Percentiles rank a stretch among this genome's conserved stretches.
Conservation (phyloP, 2,113 vertebrate species). For the Stegostoma tigrinum region DNA sequence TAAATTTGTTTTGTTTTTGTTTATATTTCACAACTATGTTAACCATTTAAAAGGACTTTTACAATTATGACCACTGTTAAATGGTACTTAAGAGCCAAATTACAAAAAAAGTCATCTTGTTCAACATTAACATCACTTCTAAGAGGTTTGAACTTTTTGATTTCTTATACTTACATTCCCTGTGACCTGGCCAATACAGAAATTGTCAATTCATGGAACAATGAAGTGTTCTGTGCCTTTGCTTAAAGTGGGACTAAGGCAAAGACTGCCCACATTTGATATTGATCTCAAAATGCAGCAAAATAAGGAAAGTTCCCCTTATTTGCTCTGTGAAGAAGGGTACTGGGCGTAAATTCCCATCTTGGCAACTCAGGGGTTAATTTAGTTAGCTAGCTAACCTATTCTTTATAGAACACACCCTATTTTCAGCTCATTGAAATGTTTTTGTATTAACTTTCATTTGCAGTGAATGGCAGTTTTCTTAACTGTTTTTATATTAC, state of each 20-base stretch:
- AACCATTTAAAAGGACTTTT: neutral
- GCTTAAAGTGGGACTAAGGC: neutral
- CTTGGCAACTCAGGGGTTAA: neutral
- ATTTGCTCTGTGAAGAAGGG: no score
- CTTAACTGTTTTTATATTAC: slow-evolving; percentile 10
- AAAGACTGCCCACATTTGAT: neutral
- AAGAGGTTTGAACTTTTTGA: neutral
- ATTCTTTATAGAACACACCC: neutral
- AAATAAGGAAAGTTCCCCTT: neutral
- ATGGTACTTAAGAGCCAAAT: neutral
- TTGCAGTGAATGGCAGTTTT: neutral
- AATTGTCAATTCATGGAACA: neutral
- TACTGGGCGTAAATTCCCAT: neutral
- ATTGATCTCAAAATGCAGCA: no score
- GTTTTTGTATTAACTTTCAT: neutral
- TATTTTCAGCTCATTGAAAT: slow-evolving; percentile 1
- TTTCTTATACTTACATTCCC: neutral
- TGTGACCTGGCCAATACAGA: no score
- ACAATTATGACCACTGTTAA: neutral
- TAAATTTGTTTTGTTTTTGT: neutral
- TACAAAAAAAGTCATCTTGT: neutral
- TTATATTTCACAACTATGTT: neutral
- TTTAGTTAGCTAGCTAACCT: neutral
- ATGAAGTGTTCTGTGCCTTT: neutral
- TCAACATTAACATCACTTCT: neutral